A percentile compares a stretch with the other conserved stretches of the same genome.
phyloP scores from a whole-genome alignment of 2,113 vertebrate species.

The Solea solea region DNA sequence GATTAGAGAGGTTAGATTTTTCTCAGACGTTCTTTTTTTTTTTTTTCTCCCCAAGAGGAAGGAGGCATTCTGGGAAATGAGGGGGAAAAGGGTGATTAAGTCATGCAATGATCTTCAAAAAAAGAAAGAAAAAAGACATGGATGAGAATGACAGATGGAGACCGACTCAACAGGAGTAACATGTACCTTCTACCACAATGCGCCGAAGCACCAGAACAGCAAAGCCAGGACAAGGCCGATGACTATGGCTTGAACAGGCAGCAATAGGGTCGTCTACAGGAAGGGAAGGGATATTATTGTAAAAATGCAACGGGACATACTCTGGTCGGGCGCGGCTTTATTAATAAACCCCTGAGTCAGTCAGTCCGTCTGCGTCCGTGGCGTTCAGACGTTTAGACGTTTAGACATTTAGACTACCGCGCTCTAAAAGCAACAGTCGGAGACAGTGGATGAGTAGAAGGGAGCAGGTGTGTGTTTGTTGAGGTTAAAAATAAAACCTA shows the following conservation, averaged over 20 bases:
- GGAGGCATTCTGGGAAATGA: conserved; percentile 51
- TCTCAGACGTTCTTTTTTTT: conserved; percentile 18
- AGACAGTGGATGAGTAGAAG: conserved; percentile 34
- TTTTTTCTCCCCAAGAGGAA: conserved; percentile 23
- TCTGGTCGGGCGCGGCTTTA: conserved; percentile 60
- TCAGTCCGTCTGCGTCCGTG: conserved; percentile 26
- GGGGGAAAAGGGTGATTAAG: conserved; percentile 43
- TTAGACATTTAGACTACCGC: conserved; percentile 27
- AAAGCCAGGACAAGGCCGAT: conserved; percentile 99
- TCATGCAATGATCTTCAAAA: conserved; percentile 85
- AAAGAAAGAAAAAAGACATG: conserved; percentile 60
- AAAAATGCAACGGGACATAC: conserved; percentile 86
- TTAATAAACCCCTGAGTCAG: conserved; percentile 54
- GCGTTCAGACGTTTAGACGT: conserved; percentile 34
- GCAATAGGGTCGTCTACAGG: conserved; percentile 97
- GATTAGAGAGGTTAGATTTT: conserved; percentile 66
- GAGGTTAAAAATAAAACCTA: conserved; percentile 7
- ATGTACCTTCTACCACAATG: conserved; percentile 99
- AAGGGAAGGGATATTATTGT: conserved; percentile 98
- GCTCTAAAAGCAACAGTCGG: conserved; percentile 35
- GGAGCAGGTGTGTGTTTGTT: conserved; percentile 28
- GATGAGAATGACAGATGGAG: conserved; percentile 84
- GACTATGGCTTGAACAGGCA: conserved; percentile 98
- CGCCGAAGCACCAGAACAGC: conserved; percentile 99
- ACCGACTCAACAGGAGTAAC: conserved; percentile 83